These are phyloP conservation scores for Anser brachyrhynchus DNA, from an alignment of 2,113 vertebrate genomes.

Conservation along the genomic window DNA sequence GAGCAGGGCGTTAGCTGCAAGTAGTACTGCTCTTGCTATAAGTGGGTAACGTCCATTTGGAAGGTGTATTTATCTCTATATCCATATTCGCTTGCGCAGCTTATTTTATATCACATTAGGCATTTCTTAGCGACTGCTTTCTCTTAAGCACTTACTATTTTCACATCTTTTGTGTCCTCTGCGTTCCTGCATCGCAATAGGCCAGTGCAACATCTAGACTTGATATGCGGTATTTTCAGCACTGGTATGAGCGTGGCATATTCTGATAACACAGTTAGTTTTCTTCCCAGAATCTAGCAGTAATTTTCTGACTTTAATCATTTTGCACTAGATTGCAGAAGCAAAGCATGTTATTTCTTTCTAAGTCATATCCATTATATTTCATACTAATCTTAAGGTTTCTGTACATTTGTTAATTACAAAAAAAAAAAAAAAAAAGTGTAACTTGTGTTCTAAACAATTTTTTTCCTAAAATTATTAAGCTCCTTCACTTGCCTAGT, in stretches of 20 bases:
- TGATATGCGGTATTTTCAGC: background rate
- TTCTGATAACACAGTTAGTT: background rate
- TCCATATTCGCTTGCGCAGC: fast-evolving
- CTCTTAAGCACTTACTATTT: background rate
- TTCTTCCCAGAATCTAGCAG: background rate
- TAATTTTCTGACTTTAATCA: background rate
- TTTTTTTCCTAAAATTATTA: background rate
- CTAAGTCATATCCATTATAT: fast-evolving
- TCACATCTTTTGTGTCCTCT: background rate
- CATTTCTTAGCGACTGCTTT: background rate
- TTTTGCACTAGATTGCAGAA: background rate
- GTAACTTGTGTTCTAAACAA: background rate
- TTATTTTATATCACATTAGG: background rate
- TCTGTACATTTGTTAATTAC: background rate
- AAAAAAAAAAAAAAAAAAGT: background rate
- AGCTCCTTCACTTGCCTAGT: background rate
- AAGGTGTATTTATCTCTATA: background rate
- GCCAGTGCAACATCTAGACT: background rate
- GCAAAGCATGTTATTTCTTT: fast-evolving
- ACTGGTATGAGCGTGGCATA: background rate
- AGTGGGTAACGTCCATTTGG: fast-evolving
- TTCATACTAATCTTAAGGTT: background rate
- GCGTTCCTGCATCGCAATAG: background rate
- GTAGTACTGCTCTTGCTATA: fast-evolving
- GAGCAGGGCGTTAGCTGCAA: background rate